Base-by-base conservation (phyloP, 2,888 invertebrate genomes). In the Corbicula japonica region DNA sequence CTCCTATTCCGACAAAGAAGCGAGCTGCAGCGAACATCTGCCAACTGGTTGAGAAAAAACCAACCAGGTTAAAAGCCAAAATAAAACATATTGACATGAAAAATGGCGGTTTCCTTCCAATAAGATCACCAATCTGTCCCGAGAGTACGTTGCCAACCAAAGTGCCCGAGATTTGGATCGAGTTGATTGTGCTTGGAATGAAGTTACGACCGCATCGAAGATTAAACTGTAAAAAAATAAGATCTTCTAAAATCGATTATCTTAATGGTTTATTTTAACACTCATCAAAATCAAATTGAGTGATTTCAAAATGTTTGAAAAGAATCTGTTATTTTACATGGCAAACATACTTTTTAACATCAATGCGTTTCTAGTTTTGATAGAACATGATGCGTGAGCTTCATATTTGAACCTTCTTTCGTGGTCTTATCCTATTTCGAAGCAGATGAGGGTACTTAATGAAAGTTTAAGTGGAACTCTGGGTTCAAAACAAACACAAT, bases 1-100 rank as follows among this genome's bases (percentile, higher is more conserved):
- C 60, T 23, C 78, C 78, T 1, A 69, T 32, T 0, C 78, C 80
- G 2, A 69, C 69, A 18, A 71, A 61, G 60, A 80, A 73, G n/a
- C 69, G 48, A 15, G 56, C 28, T 10, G 61, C 52, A n/a, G 76
- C 65, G 21, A 69, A 70, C 68, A 76, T 68, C 8, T 72, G 32
- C 73, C 76, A 80, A 32, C 32, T 58, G 6, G 48, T 75, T 12
- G 73, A 80, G 46, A 72, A 72, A 23, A 38, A 60, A 46, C 63
- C 56, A 15, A 73, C n/a, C 1, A 73, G 44, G 30, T 76, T 62
- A 23, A 52, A 38, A 3, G 44, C 32, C 28, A 46, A 58, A 2
- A 69, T 50, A 15, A 73, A 56, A 8, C 68, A 26, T n/a, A 73
- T 46, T 6, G 72, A 72, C n/a, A 48, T 21, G 32, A 68, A 75